Evolutionary conservation across 2,797 vertebrate species (phyloP).

Genomic region (Forpus xanthops): DNA sequence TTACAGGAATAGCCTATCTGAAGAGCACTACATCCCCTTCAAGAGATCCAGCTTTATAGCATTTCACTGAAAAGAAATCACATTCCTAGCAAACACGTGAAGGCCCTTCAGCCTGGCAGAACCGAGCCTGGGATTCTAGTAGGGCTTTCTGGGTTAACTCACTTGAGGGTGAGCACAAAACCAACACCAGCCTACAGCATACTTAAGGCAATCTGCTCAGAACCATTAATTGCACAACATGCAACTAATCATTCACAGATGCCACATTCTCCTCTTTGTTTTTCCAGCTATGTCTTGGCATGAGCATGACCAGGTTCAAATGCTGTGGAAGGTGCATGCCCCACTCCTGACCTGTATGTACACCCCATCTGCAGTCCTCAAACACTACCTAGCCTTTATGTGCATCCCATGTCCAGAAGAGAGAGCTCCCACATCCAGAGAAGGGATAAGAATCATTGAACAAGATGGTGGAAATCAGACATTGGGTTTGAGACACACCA

Average conservation of each 20-base stretch:
- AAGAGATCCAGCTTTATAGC: neutral
- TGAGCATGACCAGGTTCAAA: neutral
- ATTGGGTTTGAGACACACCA: accelerated
- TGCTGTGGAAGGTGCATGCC: neutral
- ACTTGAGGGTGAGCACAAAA: neutral
- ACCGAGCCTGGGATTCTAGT: neutral
- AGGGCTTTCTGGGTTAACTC: neutral
- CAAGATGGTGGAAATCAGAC: neutral
- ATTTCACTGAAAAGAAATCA: neutral
- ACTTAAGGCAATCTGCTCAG: neutral
- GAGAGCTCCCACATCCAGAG: neutral
- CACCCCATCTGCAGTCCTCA: accelerated
- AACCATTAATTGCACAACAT: neutral
- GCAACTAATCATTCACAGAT: neutral
- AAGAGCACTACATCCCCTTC: neutral
- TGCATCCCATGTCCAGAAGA: neutral
- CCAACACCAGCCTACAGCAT: neutral
- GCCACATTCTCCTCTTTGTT: neutral
- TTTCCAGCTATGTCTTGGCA: neutral
- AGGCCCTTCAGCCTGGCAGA: neutral
- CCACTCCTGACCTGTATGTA: accelerated
- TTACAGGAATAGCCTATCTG: neutral
- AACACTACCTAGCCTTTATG: neutral
- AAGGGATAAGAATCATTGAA: neutral
- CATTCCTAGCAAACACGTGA: neutral